Evolutionary conservation across 1,140 invertebrate species (phyloP).

Genomic region (Drosophila virilis): DNA sequence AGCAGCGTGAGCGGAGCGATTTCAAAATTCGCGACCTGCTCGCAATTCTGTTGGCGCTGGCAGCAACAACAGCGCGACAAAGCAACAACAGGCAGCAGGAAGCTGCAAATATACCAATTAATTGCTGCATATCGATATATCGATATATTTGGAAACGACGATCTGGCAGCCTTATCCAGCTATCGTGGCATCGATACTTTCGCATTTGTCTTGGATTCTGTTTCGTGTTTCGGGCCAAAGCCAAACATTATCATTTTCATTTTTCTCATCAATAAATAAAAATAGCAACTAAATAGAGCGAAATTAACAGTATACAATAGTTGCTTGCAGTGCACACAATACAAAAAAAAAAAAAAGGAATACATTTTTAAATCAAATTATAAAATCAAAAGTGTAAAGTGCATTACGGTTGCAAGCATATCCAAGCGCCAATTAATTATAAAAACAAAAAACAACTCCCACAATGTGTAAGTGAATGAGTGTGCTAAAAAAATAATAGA

Average conservation of each 20-base stretch:
- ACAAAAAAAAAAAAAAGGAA: constrained; percentile 1
- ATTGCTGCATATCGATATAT: constrained; percentile 19
- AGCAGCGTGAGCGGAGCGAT: constrained; percentile 24
- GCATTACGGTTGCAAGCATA: constrained; percentile 18
- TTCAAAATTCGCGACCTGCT: constrained; percentile 52
- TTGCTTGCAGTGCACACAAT: constrained; percentile 35
- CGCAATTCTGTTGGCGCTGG: constrained; percentile 32
- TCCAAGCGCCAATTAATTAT: constrained; percentile 23
- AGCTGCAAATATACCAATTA: constrained; percentile 42
- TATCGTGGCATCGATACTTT: constrained; percentile 30
- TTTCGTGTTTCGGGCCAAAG: constrained; percentile 48
- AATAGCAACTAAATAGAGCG: constrained; percentile 31
- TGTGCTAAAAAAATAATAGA: constrained; percentile 8
- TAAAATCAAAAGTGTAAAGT: constrained; percentile 20
- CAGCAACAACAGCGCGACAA: constrained; percentile 51
- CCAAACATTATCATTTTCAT: constrained; percentile 57
- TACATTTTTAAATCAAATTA: background rate
- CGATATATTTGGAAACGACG: background rate
- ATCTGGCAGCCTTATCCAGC: constrained; percentile 10
- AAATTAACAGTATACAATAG: constrained; percentile 29
- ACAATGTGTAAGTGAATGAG: constrained; percentile 46
- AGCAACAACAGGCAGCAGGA: constrained; percentile 51
- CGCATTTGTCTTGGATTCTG: constrained; percentile 35
- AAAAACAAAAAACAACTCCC: constrained; percentile 9
- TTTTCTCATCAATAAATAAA: constrained; percentile 45